Conservation (phyloP, 2,888 invertebrate genomes). For the Leptopilina syphax region DNA sequence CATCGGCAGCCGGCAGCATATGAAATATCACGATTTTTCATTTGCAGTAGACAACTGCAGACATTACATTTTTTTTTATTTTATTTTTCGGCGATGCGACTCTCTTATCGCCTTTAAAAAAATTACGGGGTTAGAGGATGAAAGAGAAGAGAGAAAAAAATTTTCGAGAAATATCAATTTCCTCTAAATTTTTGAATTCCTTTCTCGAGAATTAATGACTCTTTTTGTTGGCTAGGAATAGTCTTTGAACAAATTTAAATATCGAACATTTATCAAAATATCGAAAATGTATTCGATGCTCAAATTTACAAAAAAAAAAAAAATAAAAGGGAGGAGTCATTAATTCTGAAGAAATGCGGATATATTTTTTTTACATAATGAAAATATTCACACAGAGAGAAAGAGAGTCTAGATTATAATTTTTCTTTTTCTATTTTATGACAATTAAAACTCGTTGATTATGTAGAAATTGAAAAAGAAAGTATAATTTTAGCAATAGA, state of each 20-base stretch:
- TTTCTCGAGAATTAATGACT: not conserved
- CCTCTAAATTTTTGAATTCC: slow-evolving; percentile 20
- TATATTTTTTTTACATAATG: not conserved
- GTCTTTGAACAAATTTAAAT: not conserved
- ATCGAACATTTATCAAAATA: slow-evolving; percentile 14
- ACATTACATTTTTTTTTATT: slow-evolving; percentile 34
- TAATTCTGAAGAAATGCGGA: slow-evolving; percentile 22
- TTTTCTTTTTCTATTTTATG: not conserved
- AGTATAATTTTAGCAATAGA: slow-evolving; percentile 4
- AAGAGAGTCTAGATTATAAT: slow-evolving; percentile 33
- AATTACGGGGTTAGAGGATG: too few relatives aligned
- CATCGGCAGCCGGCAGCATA: slow-evolving; percentile 48
- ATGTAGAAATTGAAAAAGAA: slow-evolving; percentile 13
- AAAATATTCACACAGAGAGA: slow-evolving; percentile 33
- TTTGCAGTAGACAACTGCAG: slow-evolving; percentile 44
- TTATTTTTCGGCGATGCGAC: slow-evolving; percentile 43
- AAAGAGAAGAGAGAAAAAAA: not conserved
- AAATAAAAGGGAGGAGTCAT: not conserved
- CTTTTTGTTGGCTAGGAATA: not conserved
- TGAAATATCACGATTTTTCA: slow-evolving; percentile 45
- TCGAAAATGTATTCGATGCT: slow-evolving; percentile 4
- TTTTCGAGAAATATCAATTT: slow-evolving; percentile 23
- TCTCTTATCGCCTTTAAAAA: slow-evolving; percentile 29
- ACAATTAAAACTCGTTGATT: slow-evolving; percentile 3
- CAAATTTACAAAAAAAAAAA: slow-evolving; percentile 16